phyloP scores from a whole-genome alignment of 2,113 vertebrate genomes.

The Neodon shergylaensis region DNA sequence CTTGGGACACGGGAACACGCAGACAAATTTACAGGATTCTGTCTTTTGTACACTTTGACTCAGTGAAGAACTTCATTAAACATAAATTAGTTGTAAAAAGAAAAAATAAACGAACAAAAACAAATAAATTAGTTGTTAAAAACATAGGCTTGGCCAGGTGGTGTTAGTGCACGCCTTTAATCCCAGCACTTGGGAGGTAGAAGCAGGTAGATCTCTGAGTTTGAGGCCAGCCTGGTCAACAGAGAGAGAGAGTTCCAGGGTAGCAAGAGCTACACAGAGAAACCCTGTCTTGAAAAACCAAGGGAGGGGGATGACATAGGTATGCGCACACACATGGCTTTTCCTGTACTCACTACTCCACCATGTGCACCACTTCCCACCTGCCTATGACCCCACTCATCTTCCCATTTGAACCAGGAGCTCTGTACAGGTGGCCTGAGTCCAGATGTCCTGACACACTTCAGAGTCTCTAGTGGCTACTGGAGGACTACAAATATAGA shows the following conservation, averaged over 20 bases:
- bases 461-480: neutral
- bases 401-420: neutral
- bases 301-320: neutral
- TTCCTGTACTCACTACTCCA: neutral
- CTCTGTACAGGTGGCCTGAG: conserved; percentile 30
- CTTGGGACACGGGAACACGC: neutral
- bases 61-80: neutral
- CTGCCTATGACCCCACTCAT: neutral
- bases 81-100: neutral
- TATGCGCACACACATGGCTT: neutral
- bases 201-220: neutral
- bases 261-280: neutral
- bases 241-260: neutral
- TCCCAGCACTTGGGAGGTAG: neutral
- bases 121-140: neutral
- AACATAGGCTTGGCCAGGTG: neutral
- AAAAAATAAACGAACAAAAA: neutral
- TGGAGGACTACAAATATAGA: neutral
- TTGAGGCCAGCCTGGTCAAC: neutral
- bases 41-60: conserved; percentile 33
- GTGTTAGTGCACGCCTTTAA: neutral
- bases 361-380: neutral
- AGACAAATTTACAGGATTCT: neutral
- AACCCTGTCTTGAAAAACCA: neutral
- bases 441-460: neutral